These are phyloP conservation scores for Neodiprion virginianus DNA, from an alignment of 1,140 invertebrate species.

Conservation along the genomic window DNA sequence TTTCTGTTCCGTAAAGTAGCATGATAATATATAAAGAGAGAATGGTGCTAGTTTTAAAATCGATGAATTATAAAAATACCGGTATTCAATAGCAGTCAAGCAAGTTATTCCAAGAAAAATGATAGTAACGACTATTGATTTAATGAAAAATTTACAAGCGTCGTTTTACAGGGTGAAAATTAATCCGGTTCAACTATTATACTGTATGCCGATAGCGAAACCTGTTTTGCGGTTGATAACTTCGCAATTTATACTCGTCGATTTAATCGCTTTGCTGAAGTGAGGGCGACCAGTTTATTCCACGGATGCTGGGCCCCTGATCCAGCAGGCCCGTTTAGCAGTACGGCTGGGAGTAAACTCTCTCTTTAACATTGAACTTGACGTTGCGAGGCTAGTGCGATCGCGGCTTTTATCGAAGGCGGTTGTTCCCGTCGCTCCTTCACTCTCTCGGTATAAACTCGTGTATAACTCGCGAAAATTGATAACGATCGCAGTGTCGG, in stretches of 20 bases:
- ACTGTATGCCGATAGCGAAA: too few species aligned
- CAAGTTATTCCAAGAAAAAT: too few species aligned
- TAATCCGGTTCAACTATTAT: too few species aligned
- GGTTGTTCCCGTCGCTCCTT: slow-evolving; percentile 32
- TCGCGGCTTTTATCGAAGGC: slow-evolving; percentile 50
- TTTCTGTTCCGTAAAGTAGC: too few species aligned
- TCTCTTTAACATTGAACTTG: slow-evolving; percentile 60
- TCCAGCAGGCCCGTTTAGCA: not conserved
- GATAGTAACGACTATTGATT: too few species aligned
- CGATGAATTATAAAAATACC: too few species aligned
- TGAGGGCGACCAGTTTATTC: not conserved
- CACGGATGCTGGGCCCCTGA: not conserved
- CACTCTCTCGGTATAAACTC: not conserved
- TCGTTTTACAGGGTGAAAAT: too few species aligned
- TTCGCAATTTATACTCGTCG: not conserved
- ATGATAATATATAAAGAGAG: too few species aligned
- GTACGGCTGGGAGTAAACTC: slow-evolving; percentile 36
- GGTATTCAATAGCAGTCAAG: too few species aligned
- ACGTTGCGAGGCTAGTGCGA: slow-evolving; percentile 46
- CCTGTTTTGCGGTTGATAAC: too few species aligned
- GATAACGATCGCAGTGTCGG: not conserved
- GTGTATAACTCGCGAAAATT: not conserved
- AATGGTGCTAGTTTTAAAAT: too few species aligned
- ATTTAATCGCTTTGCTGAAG: not conserved
- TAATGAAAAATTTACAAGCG: too few species aligned